These are phyloP conservation scores for Dicerorhinus sumatrensis DNA, from an alignment of 2,113 vertebrate species.

Conservation along the genomic window DNA sequence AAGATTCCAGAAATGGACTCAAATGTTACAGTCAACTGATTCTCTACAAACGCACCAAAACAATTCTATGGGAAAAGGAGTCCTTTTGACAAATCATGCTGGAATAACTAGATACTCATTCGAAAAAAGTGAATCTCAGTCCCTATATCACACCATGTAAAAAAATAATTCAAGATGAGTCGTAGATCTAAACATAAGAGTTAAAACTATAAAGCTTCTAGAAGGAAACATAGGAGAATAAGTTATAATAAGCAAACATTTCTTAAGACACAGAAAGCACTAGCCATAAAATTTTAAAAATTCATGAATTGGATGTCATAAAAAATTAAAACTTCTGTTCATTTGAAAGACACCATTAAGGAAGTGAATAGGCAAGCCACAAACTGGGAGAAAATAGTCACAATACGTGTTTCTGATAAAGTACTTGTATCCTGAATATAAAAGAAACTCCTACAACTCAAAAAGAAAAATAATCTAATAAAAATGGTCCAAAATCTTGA, in stretches of 20 bases:
- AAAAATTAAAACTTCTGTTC: neutral
- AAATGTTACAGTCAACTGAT: neutral
- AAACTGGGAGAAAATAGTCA: slow-evolving; percentile 1
- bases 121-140: neutral
- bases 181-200: neutral
- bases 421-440: neutral
- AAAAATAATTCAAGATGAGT: neutral
- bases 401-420: neutral
- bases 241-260: neutral
- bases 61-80: neutral
- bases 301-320: neutral
- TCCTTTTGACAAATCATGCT: neutral
- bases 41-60: neutral
- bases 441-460: neutral
- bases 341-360: neutral
- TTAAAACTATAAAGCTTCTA: neutral
- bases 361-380: neutral
- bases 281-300: neutral
- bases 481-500: neutral
- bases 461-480: neutral
- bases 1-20: neutral
- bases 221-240: neutral
- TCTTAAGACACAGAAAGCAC: neutral
- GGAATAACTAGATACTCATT: neutral
- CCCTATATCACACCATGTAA: neutral